phyloP scores from a whole-genome alignment of 1,140 invertebrate genomes.

The honey bee (Apis mellifera) region Amel_HAv3.1 CM009940.2:10028001-10028500 shows the following conservation, averaged over 20 bases:
- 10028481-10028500: neutral
- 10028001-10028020: neutral
- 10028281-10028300: slow-evolving; percentile 41
- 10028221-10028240: slow-evolving; percentile 42
- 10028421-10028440: neutral
- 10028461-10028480: slow-evolving; percentile 13
- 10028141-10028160: slow-evolving; percentile 64
- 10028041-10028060: neutral
- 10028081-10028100: slow-evolving; percentile 67
- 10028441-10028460: neutral
- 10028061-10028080: slow-evolving; percentile 12
- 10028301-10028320: slow-evolving; percentile 6
- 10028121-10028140: slow-evolving; percentile 45
- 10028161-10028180: slow-evolving; percentile 65
- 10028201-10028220: slow-evolving; percentile 1
- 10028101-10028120: slow-evolving; percentile 16
- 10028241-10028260: slow-evolving; percentile 18
- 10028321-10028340: slow-evolving; percentile 36
- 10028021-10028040: slow-evolving; percentile 23
- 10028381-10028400: slow-evolving; percentile 66
- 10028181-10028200: slow-evolving; percentile 49
- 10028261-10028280: slow-evolving; percentile 32
- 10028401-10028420: slow-evolving; percentile 40
- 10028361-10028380: slow-evolving; percentile 64
- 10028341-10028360: slow-evolving; percentile 52